A percentile compares a stretch with the other conserved stretches of the same genome.
Conservation (phyloP, 2,888 invertebrate species). For the Troglohyphantes excavatus region DNA sequence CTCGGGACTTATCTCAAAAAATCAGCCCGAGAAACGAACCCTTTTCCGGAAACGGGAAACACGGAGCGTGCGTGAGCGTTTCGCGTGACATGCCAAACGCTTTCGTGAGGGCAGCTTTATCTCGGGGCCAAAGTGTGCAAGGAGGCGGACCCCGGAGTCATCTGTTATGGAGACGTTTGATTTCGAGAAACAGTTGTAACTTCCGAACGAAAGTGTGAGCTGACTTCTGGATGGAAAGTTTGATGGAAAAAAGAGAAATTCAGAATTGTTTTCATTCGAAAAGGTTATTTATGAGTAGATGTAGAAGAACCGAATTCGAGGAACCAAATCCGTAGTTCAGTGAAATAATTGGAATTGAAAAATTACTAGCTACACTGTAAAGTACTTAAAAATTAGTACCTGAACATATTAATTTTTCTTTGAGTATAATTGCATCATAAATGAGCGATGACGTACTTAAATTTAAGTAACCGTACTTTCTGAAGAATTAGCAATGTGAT, state of each 20-base stretch:
- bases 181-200: background rate
- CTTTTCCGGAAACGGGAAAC: background rate
- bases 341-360: too few relatives aligned
- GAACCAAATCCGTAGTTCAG: too few relatives aligned
- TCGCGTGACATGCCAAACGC: conserved; percentile 32
- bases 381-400: too few relatives aligned
- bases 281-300: background rate
- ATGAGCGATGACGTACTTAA: too few relatives aligned
- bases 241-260: too few relatives aligned
- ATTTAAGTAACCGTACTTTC: too few relatives aligned
- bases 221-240: background rate
- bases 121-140: conserved; percentile 12
- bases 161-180: conserved; percentile 22
- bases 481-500: too few relatives aligned
- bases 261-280: background rate
- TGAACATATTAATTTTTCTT: too few relatives aligned
- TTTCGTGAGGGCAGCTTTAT: conserved; percentile 51
- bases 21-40: conserved; percentile 32
- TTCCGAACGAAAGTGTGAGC: conserved; percentile 3
- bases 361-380: too few relatives aligned
- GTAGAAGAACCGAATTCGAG: too few relatives aligned
- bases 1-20: conserved; percentile 18
- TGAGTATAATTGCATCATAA: too few relatives aligned
- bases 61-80: conserved; percentile 24
- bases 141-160: background rate